These are phyloP conservation scores for Lithobates sylvaticus DNA, from an alignment of 2,797 vertebrate species.

Conservation along the genomic window DNA sequence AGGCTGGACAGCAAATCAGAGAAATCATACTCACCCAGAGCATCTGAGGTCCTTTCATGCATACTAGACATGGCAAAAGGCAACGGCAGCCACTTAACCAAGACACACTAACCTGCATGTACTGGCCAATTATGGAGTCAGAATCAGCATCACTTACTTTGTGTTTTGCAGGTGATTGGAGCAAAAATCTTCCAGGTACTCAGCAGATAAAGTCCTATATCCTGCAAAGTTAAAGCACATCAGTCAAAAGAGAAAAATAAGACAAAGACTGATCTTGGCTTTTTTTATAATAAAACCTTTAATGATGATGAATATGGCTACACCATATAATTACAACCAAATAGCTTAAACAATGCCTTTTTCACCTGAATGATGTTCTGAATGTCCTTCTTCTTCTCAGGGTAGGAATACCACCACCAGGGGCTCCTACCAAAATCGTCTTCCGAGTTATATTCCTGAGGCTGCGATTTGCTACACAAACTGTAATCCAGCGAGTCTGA, in stretches of 20 bases:
- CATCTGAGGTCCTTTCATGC: neutral
- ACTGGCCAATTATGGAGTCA: neutral
- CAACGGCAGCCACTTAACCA: neutral
- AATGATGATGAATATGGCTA: no score
- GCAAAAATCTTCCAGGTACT: constrained; percentile 14
- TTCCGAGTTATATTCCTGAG: accelerated
- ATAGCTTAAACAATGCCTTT: no score
- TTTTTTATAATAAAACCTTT: no score
- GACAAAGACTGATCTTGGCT: no score
- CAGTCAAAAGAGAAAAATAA: no score
- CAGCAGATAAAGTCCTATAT: neutral
- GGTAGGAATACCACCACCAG: neutral
- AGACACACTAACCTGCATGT: neutral
- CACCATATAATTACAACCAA: neutral
- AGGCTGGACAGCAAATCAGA: neutral
- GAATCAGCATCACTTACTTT: neutral
- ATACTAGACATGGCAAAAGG: neutral
- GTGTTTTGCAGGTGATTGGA: neutral
- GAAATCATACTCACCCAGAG: neutral
- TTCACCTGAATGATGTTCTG: constrained; percentile 34
- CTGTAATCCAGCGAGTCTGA: neutral
- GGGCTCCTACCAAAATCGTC: no score
- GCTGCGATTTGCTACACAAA: neutral
- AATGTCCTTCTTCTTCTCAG: constrained; percentile 39
- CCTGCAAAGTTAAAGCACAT: neutral